phyloP scores from a whole-genome alignment of 2,113 vertebrate species.

The Onychorhynchus coronatus region DNA sequence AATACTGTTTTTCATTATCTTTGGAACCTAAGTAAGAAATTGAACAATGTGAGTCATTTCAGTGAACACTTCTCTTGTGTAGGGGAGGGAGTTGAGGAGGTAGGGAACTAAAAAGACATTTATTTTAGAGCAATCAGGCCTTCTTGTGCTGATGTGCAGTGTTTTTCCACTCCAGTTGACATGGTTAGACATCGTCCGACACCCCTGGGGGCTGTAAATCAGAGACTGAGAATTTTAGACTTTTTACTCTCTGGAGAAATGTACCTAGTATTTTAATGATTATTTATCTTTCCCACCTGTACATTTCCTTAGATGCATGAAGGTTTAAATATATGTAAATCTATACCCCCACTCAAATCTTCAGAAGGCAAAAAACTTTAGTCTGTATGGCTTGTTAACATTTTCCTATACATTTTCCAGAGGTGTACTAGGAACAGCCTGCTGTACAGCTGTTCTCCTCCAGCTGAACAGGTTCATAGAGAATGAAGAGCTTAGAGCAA shows the following conservation, averaged over 20 bases:
- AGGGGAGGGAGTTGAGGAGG: not conserved
- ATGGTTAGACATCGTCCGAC: not conserved
- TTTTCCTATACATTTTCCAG: conserved; percentile 31
- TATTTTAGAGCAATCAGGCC: conserved; percentile 1
- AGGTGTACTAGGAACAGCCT: conserved; percentile 47
- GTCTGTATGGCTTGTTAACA: conserved; percentile 30
- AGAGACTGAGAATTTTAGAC: conserved; percentile 6
- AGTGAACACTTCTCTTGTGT: not conserved
- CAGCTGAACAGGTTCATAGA: conserved; percentile 64
- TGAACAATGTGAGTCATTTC: not conserved
- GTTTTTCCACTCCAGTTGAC: conserved; percentile 59
- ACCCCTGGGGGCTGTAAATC: conserved; percentile 20
- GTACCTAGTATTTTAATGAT: conserved; percentile 42
- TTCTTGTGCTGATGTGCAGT: conserved; percentile 41
- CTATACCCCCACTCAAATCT: not conserved
- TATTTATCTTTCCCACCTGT: not conserved
- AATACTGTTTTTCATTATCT: not conserved
- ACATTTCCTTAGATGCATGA: not conserved
- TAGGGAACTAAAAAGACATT: not conserved
- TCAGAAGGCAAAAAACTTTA: not conserved
- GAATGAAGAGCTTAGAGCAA: conserved; percentile 73
- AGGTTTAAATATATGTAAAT: not conserved
- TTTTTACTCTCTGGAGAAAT: conserved; percentile 33
- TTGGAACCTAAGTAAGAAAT: not conserved
- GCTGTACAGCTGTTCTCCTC: conserved; percentile 66